Percentiles rank a stretch among this genome's conserved stretches.
Evolutionary conservation across 2,888 invertebrate species (phyloP).

Genomic region (Villa cingulata): DNA sequence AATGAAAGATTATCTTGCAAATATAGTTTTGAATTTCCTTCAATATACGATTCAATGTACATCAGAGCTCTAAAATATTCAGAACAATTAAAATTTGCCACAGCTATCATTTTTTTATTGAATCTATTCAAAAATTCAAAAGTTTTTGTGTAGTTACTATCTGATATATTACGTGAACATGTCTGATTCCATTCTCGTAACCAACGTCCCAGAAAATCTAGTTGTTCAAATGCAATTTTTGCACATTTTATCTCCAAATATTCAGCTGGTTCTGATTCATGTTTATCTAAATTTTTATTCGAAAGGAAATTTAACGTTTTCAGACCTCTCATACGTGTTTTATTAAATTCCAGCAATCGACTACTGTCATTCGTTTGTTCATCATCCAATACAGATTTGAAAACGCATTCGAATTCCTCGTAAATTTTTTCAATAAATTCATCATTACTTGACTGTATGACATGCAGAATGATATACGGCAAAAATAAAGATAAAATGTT

Average conservation of each 20-base stretch:
- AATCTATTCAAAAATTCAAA: conserved; percentile 37
- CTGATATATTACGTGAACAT: conserved; percentile 6
- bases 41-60: conserved; percentile 61
- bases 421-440: conserved; percentile 36
- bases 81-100: conserved; percentile 59
- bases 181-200: conserved; percentile 41
- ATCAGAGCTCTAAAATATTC: conserved; percentile 62
- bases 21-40: conserved; percentile 37
- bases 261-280: conserved; percentile 20
- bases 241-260: conserved; percentile 44
- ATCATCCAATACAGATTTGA: conserved; percentile 19
- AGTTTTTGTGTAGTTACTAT: conserved; percentile 19
- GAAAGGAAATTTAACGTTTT: conserved; percentile 7
- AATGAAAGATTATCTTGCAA: conserved; percentile 49
- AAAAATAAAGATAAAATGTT: conserved; percentile 58
- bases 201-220: conserved; percentile 69
- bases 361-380: background rate
- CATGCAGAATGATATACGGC: conserved; percentile 57
- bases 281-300: conserved; percentile 19
- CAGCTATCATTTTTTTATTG: conserved; percentile 53
- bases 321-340: conserved; percentile 5
- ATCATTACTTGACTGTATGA: conserved; percentile 41
- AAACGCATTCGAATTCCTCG: conserved; percentile 43
- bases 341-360: conserved; percentile 3
- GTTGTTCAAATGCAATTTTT: conserved; percentile 54